phyloP scores from a whole-genome alignment of 2,888 invertebrate species.

The Magallana nippona region DNA sequence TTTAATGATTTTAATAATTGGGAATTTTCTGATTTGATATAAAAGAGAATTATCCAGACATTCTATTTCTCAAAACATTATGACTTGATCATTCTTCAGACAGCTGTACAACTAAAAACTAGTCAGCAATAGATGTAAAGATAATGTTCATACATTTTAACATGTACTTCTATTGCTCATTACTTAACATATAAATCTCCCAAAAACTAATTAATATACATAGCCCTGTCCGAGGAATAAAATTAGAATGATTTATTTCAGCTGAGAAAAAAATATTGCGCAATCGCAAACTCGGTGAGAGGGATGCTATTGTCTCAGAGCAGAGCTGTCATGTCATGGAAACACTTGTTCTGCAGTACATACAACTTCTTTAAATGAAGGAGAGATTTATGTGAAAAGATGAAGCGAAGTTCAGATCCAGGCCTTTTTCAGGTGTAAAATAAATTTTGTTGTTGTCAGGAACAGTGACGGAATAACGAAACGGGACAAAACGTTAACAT shows the following conservation, averaged over 20 bases:
- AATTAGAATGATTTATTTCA: neutral
- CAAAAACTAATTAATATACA: neutral
- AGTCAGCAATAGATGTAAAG: no score
- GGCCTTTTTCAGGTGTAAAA: slow-evolving; percentile 29
- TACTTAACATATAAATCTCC: neutral
- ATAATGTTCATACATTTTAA: no score
- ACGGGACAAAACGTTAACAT: slow-evolving; percentile 20
- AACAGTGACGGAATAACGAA: slow-evolving; percentile 15
- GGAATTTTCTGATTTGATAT: no score
- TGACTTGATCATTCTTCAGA: no score
- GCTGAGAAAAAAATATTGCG: neutral
- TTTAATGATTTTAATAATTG: no score
- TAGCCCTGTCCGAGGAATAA: neutral
- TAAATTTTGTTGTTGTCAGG: slow-evolving; percentile 17
- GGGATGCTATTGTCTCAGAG: neutral
- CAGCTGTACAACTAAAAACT: no score
- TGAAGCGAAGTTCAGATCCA: slow-evolving; percentile 1
- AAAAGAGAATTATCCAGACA: no score
- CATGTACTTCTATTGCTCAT: no score
- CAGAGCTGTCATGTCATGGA: neutral
- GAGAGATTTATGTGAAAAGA: slow-evolving; percentile 31
- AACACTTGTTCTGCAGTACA: neutral
- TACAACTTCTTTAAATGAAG: neutral
- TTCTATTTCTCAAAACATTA: no score
- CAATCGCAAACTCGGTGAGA: neutral